phyloP scores from a whole-genome alignment of 2,888 invertebrate genomes.

The Spatulosminthurus flaviceps region DNA sequence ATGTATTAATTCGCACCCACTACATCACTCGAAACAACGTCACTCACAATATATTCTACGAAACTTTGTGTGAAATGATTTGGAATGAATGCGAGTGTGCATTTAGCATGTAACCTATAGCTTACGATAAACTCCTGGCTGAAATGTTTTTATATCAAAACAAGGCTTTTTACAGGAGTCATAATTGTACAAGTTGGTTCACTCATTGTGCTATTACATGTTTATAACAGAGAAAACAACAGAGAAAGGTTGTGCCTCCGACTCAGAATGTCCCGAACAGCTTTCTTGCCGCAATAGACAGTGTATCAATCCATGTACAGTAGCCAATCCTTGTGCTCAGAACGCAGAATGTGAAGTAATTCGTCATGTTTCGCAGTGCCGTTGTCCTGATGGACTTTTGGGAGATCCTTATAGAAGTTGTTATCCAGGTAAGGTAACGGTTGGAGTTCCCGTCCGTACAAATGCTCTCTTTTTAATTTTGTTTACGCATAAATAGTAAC shows the following conservation, averaged over 20 bases:
- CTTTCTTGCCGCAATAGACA: slow-evolving; percentile 64
- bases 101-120: slow-evolving; percentile 26
- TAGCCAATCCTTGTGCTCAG: slow-evolving; percentile 65
- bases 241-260: slow-evolving; percentile 73
- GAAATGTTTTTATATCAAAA: slow-evolving; percentile 7
- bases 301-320: slow-evolving; percentile 66
- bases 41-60: slow-evolving; percentile 33
- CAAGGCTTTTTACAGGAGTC: background rate
- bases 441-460: background rate
- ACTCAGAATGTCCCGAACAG: slow-evolving; percentile 64
- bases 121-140: slow-evolving; percentile 31
- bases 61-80: slow-evolving; percentile 2
- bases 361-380: slow-evolving; percentile 80
- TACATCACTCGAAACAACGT: slow-evolving; percentile 42
- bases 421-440: slow-evolving; percentile 62
- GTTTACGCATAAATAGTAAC: slow-evolving; percentile 27
- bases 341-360: slow-evolving; percentile 65
- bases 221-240: slow-evolving; percentile 65
- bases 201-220: background rate
- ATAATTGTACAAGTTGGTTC: background rate
- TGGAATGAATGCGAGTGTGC: slow-evolving; percentile 50
- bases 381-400: slow-evolving; percentile 74
- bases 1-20: slow-evolving; percentile 44
- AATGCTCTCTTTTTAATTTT: background rate
- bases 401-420: slow-evolving; percentile 87